Conservation (phyloP, 2,113 vertebrate genomes). For the Thalassarche chlororhynchos region DNA sequence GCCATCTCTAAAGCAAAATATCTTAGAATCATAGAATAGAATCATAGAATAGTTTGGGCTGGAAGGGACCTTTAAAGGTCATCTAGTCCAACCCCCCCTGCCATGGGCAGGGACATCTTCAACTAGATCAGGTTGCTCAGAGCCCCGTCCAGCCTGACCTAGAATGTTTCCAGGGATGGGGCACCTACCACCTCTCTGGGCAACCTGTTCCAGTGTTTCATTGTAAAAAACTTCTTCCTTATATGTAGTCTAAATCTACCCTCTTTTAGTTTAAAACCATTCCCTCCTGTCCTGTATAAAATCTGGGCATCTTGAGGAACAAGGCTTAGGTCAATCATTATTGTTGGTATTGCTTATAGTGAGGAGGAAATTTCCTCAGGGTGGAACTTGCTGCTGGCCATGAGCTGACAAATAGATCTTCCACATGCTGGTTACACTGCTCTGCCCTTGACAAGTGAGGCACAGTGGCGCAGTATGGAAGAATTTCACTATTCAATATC, state of each 20-base stretch:
- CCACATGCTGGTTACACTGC: not conserved
- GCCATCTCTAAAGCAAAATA: not conserved
- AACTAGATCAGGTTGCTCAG: no score
- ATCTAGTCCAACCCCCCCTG: no score
- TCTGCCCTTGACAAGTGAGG: not conserved
- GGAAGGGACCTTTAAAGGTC: no score
- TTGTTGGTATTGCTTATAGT: not conserved
- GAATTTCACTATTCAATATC: not conserved
- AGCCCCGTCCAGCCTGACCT: no score
- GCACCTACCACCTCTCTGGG: no score
- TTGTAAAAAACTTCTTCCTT: no score
- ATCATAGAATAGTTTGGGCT: no score
- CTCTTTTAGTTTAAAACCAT: no score
- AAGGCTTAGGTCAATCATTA: not conserved
- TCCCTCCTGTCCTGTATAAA: not conserved
- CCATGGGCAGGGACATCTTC: no score
- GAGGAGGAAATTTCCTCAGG: not conserved
- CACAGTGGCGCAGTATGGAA: not conserved
- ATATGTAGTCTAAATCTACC: no score
- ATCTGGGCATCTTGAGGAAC: not conserved
- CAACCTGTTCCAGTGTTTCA: no score
- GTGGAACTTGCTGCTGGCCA: not conserved
- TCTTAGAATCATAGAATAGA: not conserved
- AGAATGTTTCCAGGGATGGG: no score
- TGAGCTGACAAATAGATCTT: not conserved